A percentile compares a stretch with the other conserved stretches of the same genome.
phyloP scores from a whole-genome alignment of 1,140 invertebrate genomes.

The Araneus ventricosus region DNA sequence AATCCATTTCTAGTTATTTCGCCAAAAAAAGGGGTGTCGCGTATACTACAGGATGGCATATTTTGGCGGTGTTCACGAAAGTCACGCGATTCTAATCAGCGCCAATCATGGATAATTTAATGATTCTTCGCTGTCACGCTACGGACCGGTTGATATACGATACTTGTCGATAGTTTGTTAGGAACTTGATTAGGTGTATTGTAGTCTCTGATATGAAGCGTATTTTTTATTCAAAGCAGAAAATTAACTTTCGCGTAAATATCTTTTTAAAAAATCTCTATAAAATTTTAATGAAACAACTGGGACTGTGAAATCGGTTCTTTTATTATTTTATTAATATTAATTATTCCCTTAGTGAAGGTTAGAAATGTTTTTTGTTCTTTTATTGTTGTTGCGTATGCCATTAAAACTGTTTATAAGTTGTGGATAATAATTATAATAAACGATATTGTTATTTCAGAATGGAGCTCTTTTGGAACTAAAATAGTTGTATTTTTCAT shows the following conservation, averaged over 20 bases:
- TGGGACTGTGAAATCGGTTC: too few relatives aligned
- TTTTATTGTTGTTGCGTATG: too few relatives aligned
- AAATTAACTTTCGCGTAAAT: neutral
- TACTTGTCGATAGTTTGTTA: slow-evolving; percentile 3
- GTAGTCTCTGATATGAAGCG: neutral
- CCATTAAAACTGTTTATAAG: too few relatives aligned
- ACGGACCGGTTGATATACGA: slow-evolving; percentile 11
- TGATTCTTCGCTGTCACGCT: slow-evolving; percentile 37
- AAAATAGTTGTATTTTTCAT: too few relatives aligned
- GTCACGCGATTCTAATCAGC: slow-evolving; percentile 62
- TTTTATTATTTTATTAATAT: too few relatives aligned
- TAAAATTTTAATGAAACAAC: neutral
- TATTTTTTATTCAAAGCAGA: neutral
- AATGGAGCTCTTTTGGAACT: too few relatives aligned
- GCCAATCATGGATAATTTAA: slow-evolving; percentile 69
- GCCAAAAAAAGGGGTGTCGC: slow-evolving; percentile 4
- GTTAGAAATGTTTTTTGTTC: too few relatives aligned
- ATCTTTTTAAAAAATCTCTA: neutral
- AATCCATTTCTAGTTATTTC: neutral
- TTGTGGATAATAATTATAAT: too few relatives aligned
- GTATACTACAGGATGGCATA: neutral
- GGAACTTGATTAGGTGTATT: neutral
- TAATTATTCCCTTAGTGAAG: too few relatives aligned
- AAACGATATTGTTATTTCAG: too few relatives aligned
- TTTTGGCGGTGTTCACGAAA: slow-evolving; percentile 11